Evolutionary conservation across 2,113 vertebrate species (phyloP).

Genomic region (Sigmodon hispidus): DNA sequence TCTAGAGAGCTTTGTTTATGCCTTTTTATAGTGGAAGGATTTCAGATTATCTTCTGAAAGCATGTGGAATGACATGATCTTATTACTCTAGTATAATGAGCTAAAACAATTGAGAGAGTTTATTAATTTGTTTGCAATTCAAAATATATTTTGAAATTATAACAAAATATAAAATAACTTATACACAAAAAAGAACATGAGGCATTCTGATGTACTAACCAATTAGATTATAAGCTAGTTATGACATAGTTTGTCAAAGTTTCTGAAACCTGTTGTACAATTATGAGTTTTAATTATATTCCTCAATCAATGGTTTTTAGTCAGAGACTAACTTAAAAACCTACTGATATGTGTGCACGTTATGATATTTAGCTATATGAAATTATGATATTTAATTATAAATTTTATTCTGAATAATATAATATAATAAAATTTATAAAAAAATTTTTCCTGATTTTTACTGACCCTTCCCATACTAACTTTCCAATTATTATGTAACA

Average conservation of each 20-base stretch:
- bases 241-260: not conserved
- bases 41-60: constrained; percentile 50
- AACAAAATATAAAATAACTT: too few species aligned
- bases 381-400: not conserved
- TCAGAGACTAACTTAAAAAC: not conserved
- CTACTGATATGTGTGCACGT: not conserved
- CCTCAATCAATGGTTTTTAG: not conserved
- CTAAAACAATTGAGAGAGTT: constrained; percentile 51
- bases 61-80: constrained; percentile 52
- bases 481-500: not conserved
- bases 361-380: not conserved
- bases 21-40: constrained; percentile 40
- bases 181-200: not conserved
- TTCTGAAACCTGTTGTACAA: not conserved
- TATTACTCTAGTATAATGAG: constrained; percentile 66
- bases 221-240: constrained; percentile 52
- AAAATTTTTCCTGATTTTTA: not conserved
- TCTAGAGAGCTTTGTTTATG: constrained; percentile 14
- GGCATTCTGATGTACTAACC: constrained; percentile 19
- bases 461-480: not conserved
- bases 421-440: too few species aligned
- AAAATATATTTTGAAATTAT: constrained; percentile 50
- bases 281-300: constrained; percentile 15
- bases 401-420: not conserved
- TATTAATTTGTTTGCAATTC: constrained; percentile 70